Percentiles rank a stretch among this genome's conserved stretches.
These are phyloP conservation scores for Rhadina sibilatrix DNA, from an alignment of 2,113 vertebrate genomes.

Conservation along the genomic window DNA sequence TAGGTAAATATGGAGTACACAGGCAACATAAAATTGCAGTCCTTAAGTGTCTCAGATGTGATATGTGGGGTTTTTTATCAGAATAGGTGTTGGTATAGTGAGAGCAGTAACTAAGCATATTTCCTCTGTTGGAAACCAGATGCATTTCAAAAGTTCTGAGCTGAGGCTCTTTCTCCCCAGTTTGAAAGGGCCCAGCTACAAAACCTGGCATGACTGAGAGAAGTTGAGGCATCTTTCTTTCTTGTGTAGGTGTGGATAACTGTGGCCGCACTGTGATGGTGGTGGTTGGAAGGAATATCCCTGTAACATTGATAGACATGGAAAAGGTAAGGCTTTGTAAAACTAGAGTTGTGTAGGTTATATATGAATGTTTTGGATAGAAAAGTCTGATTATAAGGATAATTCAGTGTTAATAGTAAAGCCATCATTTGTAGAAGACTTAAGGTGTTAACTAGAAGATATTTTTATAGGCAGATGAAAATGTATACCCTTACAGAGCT, in stretches of 20 bases:
- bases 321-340: constrained; percentile 86
- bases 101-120: not conserved
- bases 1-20: not conserved
- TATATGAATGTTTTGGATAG: not conserved
- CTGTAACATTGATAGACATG: constrained; percentile 90
- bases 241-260: constrained; percentile 86
- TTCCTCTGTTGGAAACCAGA: not conserved
- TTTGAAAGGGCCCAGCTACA: not conserved
- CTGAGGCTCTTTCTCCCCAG: not conserved
- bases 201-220: not conserved
- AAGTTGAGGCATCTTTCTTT: not conserved
- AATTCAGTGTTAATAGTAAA: not conserved
- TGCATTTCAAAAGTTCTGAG: not conserved
- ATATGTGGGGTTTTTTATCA: fast-evolving
- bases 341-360: not conserved
- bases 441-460: not conserved
- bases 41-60: not conserved
- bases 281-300: constrained; percentile 95
- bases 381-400: not conserved
- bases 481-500: not conserved
- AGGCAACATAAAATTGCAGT: not conserved
- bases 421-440: not conserved
- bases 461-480: not conserved
- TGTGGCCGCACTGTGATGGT: constrained; percentile 93
- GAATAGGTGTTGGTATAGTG: not conserved